Percentiles rank a stretch among this genome's conserved stretches.
Conservation (phyloP, 2,888 invertebrate species). For the Pseudanteris insignis region DNA sequence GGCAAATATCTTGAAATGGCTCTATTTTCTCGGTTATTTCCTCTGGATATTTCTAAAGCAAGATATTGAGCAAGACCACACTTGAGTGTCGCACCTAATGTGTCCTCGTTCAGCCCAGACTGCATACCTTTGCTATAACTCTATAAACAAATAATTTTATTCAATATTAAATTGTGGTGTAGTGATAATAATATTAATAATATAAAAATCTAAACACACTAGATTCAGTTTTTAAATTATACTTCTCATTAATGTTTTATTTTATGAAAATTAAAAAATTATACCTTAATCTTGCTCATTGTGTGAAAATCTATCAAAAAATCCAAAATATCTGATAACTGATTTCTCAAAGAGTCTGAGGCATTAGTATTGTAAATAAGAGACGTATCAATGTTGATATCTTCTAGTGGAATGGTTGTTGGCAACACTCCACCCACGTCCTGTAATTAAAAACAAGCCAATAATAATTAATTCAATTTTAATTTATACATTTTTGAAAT, state of each 20-base stretch:
- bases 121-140: conserved; percentile 76
- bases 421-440: conserved; percentile 91
- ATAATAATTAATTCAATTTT: too few species aligned
- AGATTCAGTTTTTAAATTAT: too few species aligned
- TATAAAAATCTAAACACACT: too few species aligned
- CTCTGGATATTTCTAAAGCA: conserved; percentile 91
- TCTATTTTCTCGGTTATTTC: conserved; percentile 84
- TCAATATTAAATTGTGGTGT: too few species aligned
- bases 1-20: conserved; percentile 85
- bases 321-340: conserved; percentile 91
- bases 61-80: conserved; percentile 93
- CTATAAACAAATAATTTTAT: too few species aligned
- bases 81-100: conserved; percentile 94
- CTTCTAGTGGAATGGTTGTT: conserved; percentile 76
- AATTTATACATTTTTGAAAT: neutral
- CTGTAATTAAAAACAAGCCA: too few species aligned
- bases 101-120: conserved; percentile 90
- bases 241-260: too few species aligned
- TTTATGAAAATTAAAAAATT: conserved; percentile 1
- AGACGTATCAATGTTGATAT: conserved; percentile 63
- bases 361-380: conserved; percentile 82
- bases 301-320: conserved; percentile 96
- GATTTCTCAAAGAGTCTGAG: conserved; percentile 92
- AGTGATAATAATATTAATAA: too few species aligned
- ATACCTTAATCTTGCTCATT: conserved; percentile 95